These are phyloP conservation scores for Diadegma fenestrale DNA, from an alignment of 2,888 invertebrate genomes.

Conservation along the genomic window DNA sequence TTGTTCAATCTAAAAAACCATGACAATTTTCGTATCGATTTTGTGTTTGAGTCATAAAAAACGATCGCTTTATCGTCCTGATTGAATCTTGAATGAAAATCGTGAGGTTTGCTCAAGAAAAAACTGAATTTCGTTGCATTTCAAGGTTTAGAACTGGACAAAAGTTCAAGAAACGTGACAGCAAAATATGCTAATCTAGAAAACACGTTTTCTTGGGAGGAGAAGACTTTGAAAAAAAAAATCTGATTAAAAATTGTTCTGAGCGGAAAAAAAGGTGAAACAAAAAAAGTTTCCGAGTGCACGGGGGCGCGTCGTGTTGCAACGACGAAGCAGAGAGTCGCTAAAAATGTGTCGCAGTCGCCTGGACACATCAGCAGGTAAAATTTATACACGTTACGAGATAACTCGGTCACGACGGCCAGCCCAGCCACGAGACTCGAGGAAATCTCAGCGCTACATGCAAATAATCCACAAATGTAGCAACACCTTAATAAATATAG, in stretches of 20 bases:
- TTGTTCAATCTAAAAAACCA: too few relatives aligned
- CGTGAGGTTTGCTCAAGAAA: too few relatives aligned
- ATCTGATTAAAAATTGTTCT: neutral
- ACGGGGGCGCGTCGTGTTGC: slow-evolving; percentile 11
- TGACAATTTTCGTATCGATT: too few relatives aligned
- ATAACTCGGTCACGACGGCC: slow-evolving; percentile 56
- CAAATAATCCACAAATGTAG: neutral
- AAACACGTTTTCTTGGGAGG: too few relatives aligned
- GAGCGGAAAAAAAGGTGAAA: neutral
- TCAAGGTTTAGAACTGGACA: too few relatives aligned
- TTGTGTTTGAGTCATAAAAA: too few relatives aligned
- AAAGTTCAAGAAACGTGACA: too few relatives aligned
- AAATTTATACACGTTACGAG: slow-evolving; percentile 58
- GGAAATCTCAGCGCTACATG: slow-evolving; percentile 27
- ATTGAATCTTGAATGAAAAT: too few relatives aligned
- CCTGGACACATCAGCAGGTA: slow-evolving; percentile 9
- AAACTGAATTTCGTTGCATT: too few relatives aligned
- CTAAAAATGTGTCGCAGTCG: slow-evolving; percentile 23
- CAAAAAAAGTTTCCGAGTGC: neutral
- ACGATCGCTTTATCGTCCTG: too few relatives aligned
- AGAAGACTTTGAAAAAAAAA: neutral
- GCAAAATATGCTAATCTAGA: too few relatives aligned
- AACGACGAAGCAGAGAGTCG: neutral
- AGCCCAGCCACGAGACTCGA: slow-evolving; percentile 15
- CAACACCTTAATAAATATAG: slow-evolving; percentile 1